Evolutionary conservation across 2,797 vertebrate genomes (phyloP).

Genomic region (Vipera ursinii): DNA sequence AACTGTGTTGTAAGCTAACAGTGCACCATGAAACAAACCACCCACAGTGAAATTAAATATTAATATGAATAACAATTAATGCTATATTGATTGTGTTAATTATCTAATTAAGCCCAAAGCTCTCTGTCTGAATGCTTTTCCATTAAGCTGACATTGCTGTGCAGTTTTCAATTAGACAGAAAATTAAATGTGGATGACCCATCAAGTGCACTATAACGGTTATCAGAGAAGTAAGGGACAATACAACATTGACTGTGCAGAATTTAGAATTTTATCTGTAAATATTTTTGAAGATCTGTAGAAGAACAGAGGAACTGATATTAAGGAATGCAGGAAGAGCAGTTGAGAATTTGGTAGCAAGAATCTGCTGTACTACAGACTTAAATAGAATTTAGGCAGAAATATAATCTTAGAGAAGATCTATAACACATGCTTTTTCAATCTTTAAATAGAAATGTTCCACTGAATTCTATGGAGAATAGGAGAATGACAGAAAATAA

Average conservation of each 20-base stretch:
- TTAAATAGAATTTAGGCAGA: background rate
- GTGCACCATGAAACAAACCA: background rate
- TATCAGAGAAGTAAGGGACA: background rate
- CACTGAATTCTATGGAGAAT: background rate
- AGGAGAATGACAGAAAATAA: background rate
- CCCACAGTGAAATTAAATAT: conserved; percentile 37
- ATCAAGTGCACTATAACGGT: conserved; percentile 11
- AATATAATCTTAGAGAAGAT: background rate
- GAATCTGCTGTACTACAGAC: background rate
- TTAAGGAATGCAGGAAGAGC: background rate
- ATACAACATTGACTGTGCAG: background rate
- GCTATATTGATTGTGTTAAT: conserved; percentile 32
- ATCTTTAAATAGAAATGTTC: background rate
- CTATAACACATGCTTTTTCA: background rate
- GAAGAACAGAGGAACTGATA: background rate
- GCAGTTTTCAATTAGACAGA: conserved; percentile 24
- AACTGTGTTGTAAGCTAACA: background rate
- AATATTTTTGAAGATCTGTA: background rate
- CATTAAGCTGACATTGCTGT: conserved; percentile 2
- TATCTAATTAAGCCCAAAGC: conserved; percentile 28
- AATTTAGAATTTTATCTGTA: conserved; percentile 3
- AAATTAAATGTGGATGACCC: conserved; percentile 28
- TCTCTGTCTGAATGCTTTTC: conserved; percentile 22
- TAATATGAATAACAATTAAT: conserved; percentile 26
- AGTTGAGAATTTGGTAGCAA: background rate